Percentiles rank a stretch among this genome's conserved stretches.
These are phyloP conservation scores for Euplexia lucipara DNA, from an alignment of 2,888 invertebrate genomes.

Conservation along the genomic window DNA sequence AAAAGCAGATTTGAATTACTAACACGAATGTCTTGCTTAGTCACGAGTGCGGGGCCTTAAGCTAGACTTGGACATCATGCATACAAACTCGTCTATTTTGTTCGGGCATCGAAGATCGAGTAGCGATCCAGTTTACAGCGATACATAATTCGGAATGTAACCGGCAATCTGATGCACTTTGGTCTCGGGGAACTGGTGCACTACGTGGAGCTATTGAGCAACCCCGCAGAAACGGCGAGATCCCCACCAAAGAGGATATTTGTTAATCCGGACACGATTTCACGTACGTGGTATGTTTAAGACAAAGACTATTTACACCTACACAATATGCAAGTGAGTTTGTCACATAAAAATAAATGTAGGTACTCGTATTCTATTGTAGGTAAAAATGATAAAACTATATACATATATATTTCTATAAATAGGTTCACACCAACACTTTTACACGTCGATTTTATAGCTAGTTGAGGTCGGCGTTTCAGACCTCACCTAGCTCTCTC, in stretches of 20 bases:
- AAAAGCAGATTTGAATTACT: too few species aligned
- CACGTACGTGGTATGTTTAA: slow-evolving; percentile 25
- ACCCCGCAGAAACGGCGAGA: slow-evolving; percentile 60
- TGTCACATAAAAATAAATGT: too few species aligned
- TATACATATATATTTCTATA: too few species aligned
- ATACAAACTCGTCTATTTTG: slow-evolving; percentile 55
- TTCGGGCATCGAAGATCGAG: slow-evolving; percentile 61
- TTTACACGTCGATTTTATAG: too few species aligned
- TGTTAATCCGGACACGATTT: slow-evolving; percentile 39
- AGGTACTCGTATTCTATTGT: too few species aligned
- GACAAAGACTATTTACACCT: slow-evolving; percentile 5
- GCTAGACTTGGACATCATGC: slow-evolving; percentile 55
- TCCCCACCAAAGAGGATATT: slow-evolving; percentile 46
- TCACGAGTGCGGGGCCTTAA: neutral
- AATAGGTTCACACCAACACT: too few species aligned
- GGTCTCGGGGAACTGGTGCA: slow-evolving; percentile 72
- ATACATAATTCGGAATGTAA: slow-evolving; percentile 76
- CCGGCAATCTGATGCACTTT: slow-evolving; percentile 82
- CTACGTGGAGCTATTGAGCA: slow-evolving; percentile 77
- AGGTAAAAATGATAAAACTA: too few species aligned
- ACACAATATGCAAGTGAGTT: neutral
- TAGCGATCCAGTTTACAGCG: slow-evolving; percentile 75
- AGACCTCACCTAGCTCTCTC: too few species aligned
- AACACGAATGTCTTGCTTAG: too few species aligned
- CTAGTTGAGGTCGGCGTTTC: too few species aligned